Evolutionary conservation across 2,113 vertebrate species (phyloP).

Genomic region (Microcebus griseorufus): DNA sequence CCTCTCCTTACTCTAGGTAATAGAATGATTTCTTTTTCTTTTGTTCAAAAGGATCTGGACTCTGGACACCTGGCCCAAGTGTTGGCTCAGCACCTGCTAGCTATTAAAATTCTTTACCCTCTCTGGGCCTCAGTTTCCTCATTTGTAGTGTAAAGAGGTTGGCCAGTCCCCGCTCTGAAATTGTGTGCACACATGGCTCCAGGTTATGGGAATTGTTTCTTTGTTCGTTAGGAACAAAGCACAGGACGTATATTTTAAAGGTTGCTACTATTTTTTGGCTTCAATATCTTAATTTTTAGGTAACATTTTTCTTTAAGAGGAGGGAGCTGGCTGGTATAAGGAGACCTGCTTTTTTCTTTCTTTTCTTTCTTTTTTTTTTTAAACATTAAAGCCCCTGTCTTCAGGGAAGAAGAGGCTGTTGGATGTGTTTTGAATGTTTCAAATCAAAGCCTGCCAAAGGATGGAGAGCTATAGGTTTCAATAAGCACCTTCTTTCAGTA

Average conservation of each 20-base stretch:
- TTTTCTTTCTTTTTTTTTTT: background rate
- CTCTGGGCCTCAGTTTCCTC: slow-evolving; percentile 72
- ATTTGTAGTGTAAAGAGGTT: slow-evolving; percentile 30
- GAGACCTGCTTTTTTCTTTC: slow-evolving; percentile 41
- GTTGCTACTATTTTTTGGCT: slow-evolving; percentile 38
- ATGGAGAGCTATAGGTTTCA: slow-evolving; percentile 74
- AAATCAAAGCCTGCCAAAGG: slow-evolving; percentile 75
- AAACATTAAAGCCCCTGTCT: slow-evolving; percentile 77
- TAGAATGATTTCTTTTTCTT: background rate
- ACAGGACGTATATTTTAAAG: slow-evolving; percentile 50
- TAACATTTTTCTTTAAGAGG: slow-evolving; percentile 74
- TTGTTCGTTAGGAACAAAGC: slow-evolving; percentile 73
- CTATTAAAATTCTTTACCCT: slow-evolving; percentile 67
- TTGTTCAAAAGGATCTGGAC: background rate
- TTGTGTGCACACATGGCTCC: background rate
- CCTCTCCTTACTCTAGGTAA: background rate
- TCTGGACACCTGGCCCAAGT: slow-evolving; percentile 41
- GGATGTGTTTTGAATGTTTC: slow-evolving; percentile 77
- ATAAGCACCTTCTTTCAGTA: slow-evolving; percentile 78
- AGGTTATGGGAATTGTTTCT: slow-evolving; percentile 54
- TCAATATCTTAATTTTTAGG: slow-evolving; percentile 58
- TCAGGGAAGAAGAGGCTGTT: slow-evolving; percentile 73
- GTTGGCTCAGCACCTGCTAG: slow-evolving; percentile 37
- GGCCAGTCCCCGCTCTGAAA: slow-evolving; percentile 30
- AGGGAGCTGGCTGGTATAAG: slow-evolving; percentile 49